Conservation (phyloP, 2,888 invertebrate species). For the Salticus scenicus region DNA sequence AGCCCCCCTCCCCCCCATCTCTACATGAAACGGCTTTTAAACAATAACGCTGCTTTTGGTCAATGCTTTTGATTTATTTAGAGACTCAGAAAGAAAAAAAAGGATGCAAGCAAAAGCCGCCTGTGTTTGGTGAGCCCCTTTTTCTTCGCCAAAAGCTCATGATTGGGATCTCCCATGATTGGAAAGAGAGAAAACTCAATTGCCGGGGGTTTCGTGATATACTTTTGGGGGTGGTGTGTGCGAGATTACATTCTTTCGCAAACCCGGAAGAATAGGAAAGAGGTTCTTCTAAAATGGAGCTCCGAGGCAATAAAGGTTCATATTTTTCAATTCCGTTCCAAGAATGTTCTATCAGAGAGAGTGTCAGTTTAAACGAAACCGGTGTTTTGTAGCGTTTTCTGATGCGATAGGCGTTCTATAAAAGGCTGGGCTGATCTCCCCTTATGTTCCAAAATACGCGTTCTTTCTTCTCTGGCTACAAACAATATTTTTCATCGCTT, state of each 20-base stretch:
- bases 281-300: neutral
- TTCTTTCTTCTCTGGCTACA: no score
- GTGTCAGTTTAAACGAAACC: neutral
- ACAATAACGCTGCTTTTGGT: conserved; percentile 14
- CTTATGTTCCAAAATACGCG: no score
- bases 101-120: neutral
- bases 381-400: neutral
- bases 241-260: neutral
- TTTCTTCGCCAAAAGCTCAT: neutral
- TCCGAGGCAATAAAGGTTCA: conserved; percentile 1
- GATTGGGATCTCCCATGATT: conserved; percentile 16
- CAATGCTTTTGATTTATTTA: conserved; percentile 12
- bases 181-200: conserved; percentile 13
- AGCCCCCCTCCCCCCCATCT: neutral
- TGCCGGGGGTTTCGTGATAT: neutral
- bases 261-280: neutral
- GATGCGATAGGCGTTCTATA: no score
- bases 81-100: neutral
- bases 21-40: conserved; percentile 12
- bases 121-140: neutral
- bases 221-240: neutral
- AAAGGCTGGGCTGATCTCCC: no score
- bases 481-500: no score
- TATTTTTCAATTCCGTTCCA: conserved; percentile 4
- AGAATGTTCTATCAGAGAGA: neutral